Conservation (phyloP, 53 echinoderm and acorn worm species). For the Mesocentrotus franciscanus region DNA sequence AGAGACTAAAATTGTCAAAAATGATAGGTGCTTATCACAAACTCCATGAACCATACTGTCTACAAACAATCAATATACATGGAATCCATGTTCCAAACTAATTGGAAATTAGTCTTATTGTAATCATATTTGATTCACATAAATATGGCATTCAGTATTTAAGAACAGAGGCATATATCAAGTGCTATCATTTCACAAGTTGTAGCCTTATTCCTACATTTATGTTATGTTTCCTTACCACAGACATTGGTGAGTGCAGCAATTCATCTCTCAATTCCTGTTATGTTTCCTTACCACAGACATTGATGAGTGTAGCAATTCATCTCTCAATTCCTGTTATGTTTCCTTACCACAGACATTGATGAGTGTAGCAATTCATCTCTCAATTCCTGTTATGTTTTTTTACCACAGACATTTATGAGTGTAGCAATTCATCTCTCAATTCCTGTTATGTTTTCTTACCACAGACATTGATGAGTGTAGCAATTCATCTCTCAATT, state of each 20-base stretch:
- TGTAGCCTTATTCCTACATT: no score
- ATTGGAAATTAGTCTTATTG: no score
- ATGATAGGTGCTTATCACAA: no score
- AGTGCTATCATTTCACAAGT: no score
- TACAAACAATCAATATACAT: no score
- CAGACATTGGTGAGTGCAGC: conserved; percentile 92
- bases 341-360: conserved; percentile 77
- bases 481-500: conserved; percentile 67
- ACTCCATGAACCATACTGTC: no score
- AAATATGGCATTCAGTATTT: no score
- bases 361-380: conserved; percentile 83
- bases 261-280: conserved; percentile 74
- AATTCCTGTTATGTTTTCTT: conserved; percentile 73
- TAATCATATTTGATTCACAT: no score
- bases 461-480: conserved; percentile 92
- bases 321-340: conserved; percentile 71
- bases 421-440: conserved; percentile 75
- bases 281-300: conserved; percentile 72
- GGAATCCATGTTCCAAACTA: no score
- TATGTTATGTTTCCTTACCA: background rate
- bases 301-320: conserved; percentile 87
- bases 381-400: conserved; percentile 76
- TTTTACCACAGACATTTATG: conserved; percentile 82
- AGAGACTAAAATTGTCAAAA: no score
- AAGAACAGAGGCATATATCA: no score